Percentiles rank a stretch among this genome's conserved stretches.
Evolutionary conservation across 2,113 vertebrate genomes (phyloP).

Genomic region (Haemorhous mexicanus): DNA sequence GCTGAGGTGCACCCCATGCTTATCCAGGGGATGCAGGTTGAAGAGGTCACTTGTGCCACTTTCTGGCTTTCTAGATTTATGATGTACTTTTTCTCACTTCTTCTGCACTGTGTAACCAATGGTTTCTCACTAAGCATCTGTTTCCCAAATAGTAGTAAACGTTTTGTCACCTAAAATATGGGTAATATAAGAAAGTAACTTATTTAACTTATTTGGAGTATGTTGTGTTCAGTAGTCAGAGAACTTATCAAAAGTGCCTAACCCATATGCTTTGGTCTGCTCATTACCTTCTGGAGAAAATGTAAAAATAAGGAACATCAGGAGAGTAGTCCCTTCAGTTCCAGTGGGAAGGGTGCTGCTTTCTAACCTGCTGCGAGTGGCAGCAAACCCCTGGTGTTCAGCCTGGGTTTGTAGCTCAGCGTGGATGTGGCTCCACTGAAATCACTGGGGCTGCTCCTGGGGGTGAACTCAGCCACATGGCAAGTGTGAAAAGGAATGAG

Average conservation of each 20-base stretch:
- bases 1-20: not conserved
- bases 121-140: not conserved
- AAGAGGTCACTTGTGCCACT: not conserved
- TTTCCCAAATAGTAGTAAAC: not conserved
- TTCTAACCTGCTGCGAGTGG: not conserved
- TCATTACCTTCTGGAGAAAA: not conserved
- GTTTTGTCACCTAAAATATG: not conserved
- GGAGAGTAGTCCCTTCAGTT: not conserved
- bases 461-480: not conserved
- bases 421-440: not conserved
- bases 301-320: accelerated
- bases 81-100: not conserved
- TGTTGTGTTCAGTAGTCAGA: not conserved
- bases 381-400: not conserved
- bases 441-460: not conserved
- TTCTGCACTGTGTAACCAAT: not conserved
- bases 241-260: not conserved
- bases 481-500: not conserved
- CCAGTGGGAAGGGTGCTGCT: not conserved
- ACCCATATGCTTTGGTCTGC: not conserved
- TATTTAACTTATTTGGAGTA: not conserved
- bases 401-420: accelerated
- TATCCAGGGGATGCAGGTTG: not conserved
- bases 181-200: not conserved
- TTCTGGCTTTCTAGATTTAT: not conserved